These are phyloP conservation scores for Pachymerium ferrugineum DNA, from an alignment of 2,888 invertebrate species.

Conservation along the genomic window DNA sequence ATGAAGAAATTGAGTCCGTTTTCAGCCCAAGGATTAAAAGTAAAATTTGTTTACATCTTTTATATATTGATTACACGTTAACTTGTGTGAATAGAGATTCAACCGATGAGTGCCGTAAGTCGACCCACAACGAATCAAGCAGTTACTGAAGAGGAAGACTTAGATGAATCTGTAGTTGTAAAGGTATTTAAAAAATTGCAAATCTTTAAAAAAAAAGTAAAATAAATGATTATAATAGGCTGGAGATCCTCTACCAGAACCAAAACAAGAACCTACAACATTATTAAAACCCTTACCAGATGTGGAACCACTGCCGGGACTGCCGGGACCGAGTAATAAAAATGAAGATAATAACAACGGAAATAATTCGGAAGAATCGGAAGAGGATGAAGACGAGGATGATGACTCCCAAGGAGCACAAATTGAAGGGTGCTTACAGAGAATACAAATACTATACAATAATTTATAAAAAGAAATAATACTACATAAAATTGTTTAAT, in stretches of 20 bases:
- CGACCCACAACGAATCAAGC: neutral
- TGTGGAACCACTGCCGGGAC: neutral
- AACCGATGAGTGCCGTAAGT: neutral
- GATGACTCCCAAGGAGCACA: slow-evolving; percentile 38
- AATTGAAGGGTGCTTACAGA: slow-evolving; percentile 39
- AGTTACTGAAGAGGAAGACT: neutral
- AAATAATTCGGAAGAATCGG: slow-evolving; percentile 42
- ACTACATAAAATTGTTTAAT: neutral
- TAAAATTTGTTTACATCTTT: neutral
- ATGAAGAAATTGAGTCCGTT: neutral
- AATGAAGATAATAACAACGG: slow-evolving; percentile 43
- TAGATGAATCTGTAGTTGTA: neutral
- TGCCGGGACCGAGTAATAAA: neutral
- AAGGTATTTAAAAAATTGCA: neutral
- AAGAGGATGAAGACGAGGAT: slow-evolving; percentile 42
- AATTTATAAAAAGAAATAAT: neutral
- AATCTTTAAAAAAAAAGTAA: too few relatives aligned
- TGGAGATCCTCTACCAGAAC: too few relatives aligned
- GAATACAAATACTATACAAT: neutral
- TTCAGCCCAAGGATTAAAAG: neutral
- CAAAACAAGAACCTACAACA: too few relatives aligned
- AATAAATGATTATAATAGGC: too few relatives aligned
- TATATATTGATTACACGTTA: neutral
- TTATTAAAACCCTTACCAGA: too few relatives aligned
- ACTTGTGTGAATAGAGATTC: neutral